Evolutionary conservation across 1,140 invertebrate species (phyloP).

Genomic region (Drosophila lini): DNA sequence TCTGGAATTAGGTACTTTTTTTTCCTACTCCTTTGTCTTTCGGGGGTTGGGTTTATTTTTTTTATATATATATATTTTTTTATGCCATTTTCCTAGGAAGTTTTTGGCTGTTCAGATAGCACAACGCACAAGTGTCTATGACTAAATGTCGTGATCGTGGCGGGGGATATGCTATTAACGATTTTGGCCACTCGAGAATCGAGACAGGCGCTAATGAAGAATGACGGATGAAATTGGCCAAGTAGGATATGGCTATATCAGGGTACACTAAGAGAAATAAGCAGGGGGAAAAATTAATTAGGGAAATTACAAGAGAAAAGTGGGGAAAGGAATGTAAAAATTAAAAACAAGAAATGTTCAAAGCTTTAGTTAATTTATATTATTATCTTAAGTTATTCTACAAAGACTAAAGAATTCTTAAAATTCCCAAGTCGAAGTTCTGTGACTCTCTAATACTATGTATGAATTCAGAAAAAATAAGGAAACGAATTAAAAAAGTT

Average conservation of each 20-base stretch:
- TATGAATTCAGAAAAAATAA: too few species aligned
- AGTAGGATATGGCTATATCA: conserved; percentile 1
- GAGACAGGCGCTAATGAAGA: conserved; percentile 48
- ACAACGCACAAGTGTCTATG: conserved; percentile 29
- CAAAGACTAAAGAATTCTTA: too few species aligned
- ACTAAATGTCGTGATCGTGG: conserved; percentile 17
- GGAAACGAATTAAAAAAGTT: too few species aligned
- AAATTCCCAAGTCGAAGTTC: too few species aligned
- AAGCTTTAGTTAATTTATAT: not conserved
- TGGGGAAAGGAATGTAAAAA: not conserved
- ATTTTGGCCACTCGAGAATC: conserved; percentile 31
- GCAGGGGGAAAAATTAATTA: not conserved
- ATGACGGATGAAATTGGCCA: conserved; percentile 32
- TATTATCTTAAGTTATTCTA: too few species aligned
- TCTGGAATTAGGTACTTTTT: conserved; percentile 19
- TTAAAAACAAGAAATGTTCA: not conserved
- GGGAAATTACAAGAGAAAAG: not conserved
- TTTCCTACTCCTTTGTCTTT: not conserved
- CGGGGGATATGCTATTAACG: not conserved
- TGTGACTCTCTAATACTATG: too few species aligned
- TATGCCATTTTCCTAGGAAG: not conserved
- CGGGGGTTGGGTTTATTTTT: conserved; percentile 1
- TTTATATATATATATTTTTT: not conserved
- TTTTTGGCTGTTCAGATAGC: not conserved
- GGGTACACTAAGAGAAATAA: not conserved